These are phyloP conservation scores for Actinia equina DNA, from an alignment of 64 coral and sea anemone species.

Conservation along the genomic window DNA sequence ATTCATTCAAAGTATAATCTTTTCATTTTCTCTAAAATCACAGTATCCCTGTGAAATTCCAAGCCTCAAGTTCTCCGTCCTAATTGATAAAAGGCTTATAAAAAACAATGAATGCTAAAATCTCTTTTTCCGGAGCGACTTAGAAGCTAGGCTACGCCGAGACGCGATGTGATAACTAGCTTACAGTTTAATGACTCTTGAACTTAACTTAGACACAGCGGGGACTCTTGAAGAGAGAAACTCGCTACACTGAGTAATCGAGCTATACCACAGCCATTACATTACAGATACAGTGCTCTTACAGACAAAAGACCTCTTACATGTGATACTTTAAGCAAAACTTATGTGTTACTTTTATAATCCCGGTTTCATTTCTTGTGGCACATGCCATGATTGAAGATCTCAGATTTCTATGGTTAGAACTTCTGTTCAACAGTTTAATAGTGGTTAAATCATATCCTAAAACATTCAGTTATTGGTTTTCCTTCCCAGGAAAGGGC, in stretches of 20 bases:
- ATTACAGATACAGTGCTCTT: constrained; percentile 4
- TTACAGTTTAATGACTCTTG: constrained; percentile 21
- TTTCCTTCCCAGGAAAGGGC: not conserved
- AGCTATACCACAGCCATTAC: not conserved
- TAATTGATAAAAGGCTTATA: constrained; percentile 27
- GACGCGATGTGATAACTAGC: constrained; percentile 36
- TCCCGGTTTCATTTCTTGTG: not conserved
- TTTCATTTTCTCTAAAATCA: not conserved
- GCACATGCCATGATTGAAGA: constrained; percentile 10
- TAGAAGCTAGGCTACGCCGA: constrained; percentile 3
- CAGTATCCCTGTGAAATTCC: not conserved
- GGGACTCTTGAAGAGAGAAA: not conserved
- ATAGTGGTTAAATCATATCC: not conserved
- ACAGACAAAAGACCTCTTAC: constrained; percentile 13
- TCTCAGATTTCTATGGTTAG: not conserved
- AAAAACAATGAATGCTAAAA: constrained; percentile 19
- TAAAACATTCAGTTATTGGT: not conserved
- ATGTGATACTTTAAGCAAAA: constrained; percentile 4
- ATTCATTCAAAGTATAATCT: not conserved
- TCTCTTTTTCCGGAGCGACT: constrained; percentile 22
- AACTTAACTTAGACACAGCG: constrained; percentile 1
- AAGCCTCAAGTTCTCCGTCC: not conserved
- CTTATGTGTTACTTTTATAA: not conserved
- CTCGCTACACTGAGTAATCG: constrained; percentile 17
- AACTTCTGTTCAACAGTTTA: not conserved